Percentiles rank a stretch among this genome's conserved stretches.
Evolutionary conservation across 2,888 invertebrate genomes (phyloP).

Genomic region (Hydriomena furcata): DNA sequence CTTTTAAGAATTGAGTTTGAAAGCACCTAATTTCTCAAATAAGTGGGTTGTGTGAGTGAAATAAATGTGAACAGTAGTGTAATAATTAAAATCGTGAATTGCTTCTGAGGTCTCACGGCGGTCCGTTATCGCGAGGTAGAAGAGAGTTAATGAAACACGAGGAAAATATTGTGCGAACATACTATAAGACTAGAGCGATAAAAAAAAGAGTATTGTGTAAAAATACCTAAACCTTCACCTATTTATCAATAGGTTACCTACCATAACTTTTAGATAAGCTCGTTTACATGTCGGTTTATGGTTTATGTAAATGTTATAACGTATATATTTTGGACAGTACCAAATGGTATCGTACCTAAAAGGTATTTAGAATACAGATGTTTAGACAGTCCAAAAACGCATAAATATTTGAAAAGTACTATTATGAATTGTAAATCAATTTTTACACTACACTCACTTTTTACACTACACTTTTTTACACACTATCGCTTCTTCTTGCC

Average conservation of each 20-base stretch:
- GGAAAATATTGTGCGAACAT: constrained; percentile 36
- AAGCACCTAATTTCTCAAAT: constrained; percentile 27
- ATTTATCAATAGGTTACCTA: no score
- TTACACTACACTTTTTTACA: no score
- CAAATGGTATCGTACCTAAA: no score
- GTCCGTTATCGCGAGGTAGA: constrained; percentile 51
- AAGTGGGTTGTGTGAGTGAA: constrained; percentile 36
- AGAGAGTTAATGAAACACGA: constrained; percentile 51
- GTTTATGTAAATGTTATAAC: no score
- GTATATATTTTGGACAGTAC: no score
- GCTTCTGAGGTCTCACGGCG: constrained; percentile 50
- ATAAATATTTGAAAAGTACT: no score
- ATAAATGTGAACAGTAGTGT: constrained; percentile 36
- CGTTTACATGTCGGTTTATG: no score
- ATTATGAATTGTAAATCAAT: no score
- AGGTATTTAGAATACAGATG: neutral
- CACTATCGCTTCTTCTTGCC: constrained; percentile 17
- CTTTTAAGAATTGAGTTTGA: constrained; percentile 26
- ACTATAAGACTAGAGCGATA: constrained; percentile 18
- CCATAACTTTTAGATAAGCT: no score
- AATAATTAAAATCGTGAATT: constrained; percentile 49
- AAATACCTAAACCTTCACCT: no score
- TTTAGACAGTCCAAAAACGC: neutral
- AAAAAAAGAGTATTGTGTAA: no score
- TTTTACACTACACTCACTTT: no score